Conservation (phyloP, 1,140 invertebrate genomes). For the Cheumatopsyche charites region DNA sequence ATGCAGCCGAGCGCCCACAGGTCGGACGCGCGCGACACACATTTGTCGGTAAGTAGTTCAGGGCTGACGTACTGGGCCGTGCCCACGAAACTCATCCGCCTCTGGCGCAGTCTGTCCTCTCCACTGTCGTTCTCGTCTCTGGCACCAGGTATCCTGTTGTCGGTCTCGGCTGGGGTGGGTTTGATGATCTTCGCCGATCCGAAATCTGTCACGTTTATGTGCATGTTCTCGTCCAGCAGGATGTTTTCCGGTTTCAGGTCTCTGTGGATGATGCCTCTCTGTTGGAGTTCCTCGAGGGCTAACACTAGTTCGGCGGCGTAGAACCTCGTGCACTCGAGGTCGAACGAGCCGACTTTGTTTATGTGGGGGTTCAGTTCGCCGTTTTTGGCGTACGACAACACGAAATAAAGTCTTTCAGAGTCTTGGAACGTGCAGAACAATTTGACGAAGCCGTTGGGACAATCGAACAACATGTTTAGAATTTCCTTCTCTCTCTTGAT, state of each 20-base stretch:
- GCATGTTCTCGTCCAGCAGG: conserved; percentile 91
- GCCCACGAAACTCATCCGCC: conserved; percentile 94
- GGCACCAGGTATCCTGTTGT: conserved; percentile 46
- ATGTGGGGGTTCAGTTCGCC: conserved; percentile 93
- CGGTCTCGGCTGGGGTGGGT: conserved; percentile 53
- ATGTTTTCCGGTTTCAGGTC: conserved; percentile 93
- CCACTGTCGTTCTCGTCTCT: conserved; percentile 50
- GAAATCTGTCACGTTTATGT: conserved; percentile 97
- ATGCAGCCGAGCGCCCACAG: conserved; percentile 99
- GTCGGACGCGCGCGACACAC: conserved; percentile 82
- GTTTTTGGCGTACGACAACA: conserved; percentile 92
- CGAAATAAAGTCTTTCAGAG: conserved; percentile 91
- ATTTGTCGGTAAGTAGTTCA: conserved; percentile 86
- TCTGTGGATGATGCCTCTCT: conserved; percentile 89
- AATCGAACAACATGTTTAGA: conserved; percentile 74
- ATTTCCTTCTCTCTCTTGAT: conserved; percentile 93
- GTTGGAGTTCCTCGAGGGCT: conserved; percentile 92
- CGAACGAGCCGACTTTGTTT: conserved; percentile 89
- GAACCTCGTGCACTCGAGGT: conserved; percentile 86
- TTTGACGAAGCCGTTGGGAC: conserved; percentile 84
- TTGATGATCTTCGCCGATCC: conserved; percentile 91
- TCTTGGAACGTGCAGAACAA: conserved; percentile 98
- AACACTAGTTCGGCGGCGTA: conserved; percentile 93
- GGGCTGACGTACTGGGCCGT: conserved; percentile 99
- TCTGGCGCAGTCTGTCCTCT: conserved; percentile 55